Evolutionary conservation across 2,113 vertebrate genomes (phyloP).

Genomic region (Papio anubis): DNA sequence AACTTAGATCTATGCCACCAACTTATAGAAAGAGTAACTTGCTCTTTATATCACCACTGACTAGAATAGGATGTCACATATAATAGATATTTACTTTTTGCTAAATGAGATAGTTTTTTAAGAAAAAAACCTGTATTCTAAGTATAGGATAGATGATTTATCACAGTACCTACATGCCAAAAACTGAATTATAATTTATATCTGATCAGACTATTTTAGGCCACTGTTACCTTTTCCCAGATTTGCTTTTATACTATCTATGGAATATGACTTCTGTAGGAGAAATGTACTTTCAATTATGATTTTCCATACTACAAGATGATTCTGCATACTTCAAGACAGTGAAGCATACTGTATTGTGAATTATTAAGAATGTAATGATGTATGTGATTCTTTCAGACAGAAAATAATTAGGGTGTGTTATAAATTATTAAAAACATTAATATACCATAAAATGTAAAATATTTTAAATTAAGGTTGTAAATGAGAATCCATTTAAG

Average conservation of each 20-base stretch:
- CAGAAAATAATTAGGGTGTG: neutral
- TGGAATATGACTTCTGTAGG: neutral
- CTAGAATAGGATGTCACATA: neutral
- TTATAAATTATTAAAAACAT: conserved; percentile 4
- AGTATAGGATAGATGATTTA: neutral
- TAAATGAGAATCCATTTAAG: conserved; percentile 41
- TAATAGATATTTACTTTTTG: neutral
- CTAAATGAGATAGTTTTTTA: neutral
- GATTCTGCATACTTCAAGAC: neutral
- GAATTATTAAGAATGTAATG: conserved; percentile 32
- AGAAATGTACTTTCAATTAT: neutral
- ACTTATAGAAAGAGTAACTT: neutral
- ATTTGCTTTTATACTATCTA: neutral
- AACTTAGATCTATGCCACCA: neutral
- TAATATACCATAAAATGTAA: conserved; percentile 9
- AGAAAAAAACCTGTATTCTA: too few species aligned
- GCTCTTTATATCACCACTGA: neutral
- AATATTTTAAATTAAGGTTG: conserved; percentile 15
- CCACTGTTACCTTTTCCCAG: neutral
- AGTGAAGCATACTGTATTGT: neutral
- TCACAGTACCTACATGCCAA: neutral
- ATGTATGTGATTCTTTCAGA: conserved; percentile 16
- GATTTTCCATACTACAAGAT: neutral
- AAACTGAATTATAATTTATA: neutral
- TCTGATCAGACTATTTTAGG: neutral